Conservation (phyloP, 2,113 vertebrate species). For the Ia io region DNA sequence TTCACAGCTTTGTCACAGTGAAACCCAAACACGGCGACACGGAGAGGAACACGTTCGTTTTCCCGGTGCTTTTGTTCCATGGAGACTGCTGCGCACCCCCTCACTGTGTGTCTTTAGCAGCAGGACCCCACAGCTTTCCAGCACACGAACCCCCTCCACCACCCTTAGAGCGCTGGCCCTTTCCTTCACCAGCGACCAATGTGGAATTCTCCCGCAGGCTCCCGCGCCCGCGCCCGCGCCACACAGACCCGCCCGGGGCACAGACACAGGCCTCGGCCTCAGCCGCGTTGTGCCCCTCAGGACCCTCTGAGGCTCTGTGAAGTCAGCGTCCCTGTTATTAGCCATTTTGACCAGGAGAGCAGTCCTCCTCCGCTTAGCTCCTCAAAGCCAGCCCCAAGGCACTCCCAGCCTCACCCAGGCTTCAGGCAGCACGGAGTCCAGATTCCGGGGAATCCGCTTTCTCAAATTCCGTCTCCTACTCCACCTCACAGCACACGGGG, state of each 20-base stretch:
- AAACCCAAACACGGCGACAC: background rate
- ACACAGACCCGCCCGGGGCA: background rate
- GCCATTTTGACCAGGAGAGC: background rate
- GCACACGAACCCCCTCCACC: background rate
- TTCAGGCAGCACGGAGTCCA: background rate
- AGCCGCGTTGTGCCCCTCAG: background rate
- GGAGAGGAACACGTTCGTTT: background rate
- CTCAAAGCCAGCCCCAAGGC: background rate
- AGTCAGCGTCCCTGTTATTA: background rate
- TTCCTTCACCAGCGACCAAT: background rate
- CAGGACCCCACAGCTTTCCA: background rate
- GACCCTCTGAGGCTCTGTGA: background rate
- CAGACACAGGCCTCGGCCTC: background rate
- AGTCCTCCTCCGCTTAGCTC: background rate
- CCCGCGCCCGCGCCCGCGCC: background rate
- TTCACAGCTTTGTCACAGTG: background rate
- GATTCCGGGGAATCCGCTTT: background rate
- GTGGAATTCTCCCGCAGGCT: background rate
- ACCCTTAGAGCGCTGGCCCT: background rate
- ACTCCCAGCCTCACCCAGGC: background rate
- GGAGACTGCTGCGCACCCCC: background rate
- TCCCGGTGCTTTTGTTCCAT: background rate
- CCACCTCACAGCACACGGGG: background rate
- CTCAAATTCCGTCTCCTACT: background rate
- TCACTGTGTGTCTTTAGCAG: background rate